These are phyloP conservation scores for Pungitius pungitius DNA, from an alignment of 2,113 vertebrate genomes.

Conservation along the genomic window DNA sequence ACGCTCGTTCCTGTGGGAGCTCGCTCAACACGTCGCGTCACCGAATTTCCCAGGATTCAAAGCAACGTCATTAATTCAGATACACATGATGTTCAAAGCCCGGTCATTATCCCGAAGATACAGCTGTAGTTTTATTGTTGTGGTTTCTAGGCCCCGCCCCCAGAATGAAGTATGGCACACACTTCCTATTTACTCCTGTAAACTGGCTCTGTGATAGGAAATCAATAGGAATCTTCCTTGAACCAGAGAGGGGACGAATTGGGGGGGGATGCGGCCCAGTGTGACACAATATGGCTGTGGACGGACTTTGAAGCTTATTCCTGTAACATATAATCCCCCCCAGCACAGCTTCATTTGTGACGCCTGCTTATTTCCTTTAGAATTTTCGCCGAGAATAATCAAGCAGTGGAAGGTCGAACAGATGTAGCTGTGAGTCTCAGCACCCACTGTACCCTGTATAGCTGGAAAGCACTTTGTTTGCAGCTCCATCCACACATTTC, in stretches of 20 bases:
- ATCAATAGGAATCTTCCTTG: slow-evolving; percentile 76
- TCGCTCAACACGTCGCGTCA: slow-evolving; percentile 54
- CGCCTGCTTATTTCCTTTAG: slow-evolving; percentile 48
- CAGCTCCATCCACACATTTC: slow-evolving; percentile 9
- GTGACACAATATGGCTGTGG: slow-evolving; percentile 58
- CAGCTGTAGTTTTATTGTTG: slow-evolving; percentile 4
- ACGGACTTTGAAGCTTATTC: slow-evolving; percentile 63
- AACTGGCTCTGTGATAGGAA: slow-evolving; percentile 67
- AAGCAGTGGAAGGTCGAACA: slow-evolving; percentile 44
- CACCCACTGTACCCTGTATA: slow-evolving; percentile 11
- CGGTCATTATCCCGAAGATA: slow-evolving; percentile 43
- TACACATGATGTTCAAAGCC: slow-evolving; percentile 44
- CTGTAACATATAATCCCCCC: slow-evolving; percentile 34
- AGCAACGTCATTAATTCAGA: slow-evolving; percentile 52
- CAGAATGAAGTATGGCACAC: slow-evolving; percentile 65
- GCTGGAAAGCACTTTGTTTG: background rate
- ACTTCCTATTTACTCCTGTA: slow-evolving; percentile 74
- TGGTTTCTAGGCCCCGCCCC: slow-evolving; percentile 10
- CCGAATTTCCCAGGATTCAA: slow-evolving; percentile 49
- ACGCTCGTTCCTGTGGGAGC: slow-evolving; percentile 56
- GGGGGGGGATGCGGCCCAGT: slow-evolving; percentile 49
- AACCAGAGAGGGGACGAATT: slow-evolving; percentile 63
- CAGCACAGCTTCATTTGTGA: slow-evolving; percentile 35
- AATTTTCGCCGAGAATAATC: slow-evolving; percentile 45
- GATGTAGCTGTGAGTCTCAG: slow-evolving; percentile 41